phyloP scores from a whole-genome alignment of 2,797 vertebrate genomes.

The Aplochiton taeniatus region DNA sequence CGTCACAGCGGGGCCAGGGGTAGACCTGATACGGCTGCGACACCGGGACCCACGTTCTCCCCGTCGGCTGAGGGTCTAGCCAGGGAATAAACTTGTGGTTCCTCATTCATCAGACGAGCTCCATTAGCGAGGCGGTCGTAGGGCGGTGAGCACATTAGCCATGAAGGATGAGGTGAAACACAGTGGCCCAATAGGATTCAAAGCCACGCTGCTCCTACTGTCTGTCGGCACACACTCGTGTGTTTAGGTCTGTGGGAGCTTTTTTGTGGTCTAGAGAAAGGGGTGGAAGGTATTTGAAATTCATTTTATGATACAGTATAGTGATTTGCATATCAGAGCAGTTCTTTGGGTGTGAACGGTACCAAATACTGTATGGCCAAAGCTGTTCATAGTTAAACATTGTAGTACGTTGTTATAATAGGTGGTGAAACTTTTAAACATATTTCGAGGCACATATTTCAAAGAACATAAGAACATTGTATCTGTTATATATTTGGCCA shows the following conservation, averaged over 20 bases:
- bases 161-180: constrained; percentile 38
- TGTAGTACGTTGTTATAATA: no score
- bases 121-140: constrained; percentile 33
- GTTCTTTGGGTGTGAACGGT: neutral
- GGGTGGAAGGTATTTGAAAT: constrained; percentile 7
- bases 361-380: constrained; percentile 6
- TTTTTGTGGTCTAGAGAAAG: constrained; percentile 1
- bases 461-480: neutral
- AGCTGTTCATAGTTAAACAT: neutral
- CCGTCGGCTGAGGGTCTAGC: constrained; percentile 17
- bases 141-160: constrained; percentile 32
- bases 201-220: constrained; percentile 17
- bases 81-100: constrained; percentile 11
- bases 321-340: neutral
- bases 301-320: neutral
- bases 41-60: no score
- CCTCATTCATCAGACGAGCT: constrained; percentile 39
- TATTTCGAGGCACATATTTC: constrained; percentile 3
- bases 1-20: no score
- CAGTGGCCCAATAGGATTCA: constrained; percentile 9
- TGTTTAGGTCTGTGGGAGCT: constrained; percentile 18
- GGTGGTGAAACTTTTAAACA: neutral
- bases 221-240: constrained; percentile 8
- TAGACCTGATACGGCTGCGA: no score
- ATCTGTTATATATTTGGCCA: neutral